Evolutionary conservation across 2,797 vertebrate genomes (phyloP).

Genomic region (Squalus acanthias): DNA sequence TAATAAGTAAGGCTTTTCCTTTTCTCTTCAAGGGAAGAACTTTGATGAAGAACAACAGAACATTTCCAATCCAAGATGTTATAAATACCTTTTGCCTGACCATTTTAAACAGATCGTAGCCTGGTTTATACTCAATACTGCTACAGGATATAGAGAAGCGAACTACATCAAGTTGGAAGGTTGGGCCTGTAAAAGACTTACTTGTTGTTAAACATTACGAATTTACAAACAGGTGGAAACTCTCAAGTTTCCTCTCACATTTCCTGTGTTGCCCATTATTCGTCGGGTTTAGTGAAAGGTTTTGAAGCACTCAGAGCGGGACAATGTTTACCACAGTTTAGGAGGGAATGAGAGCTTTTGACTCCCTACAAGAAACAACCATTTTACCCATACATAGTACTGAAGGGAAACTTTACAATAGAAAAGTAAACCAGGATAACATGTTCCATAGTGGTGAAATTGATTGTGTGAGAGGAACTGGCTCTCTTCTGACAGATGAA

Average conservation of each 20-base stretch:
- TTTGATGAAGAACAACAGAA: neutral
- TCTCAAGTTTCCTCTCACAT: neutral
- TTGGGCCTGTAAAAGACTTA: neutral
- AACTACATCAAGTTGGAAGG: neutral
- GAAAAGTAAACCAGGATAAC: neutral
- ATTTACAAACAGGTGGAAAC: neutral
- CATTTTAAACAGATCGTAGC: neutral
- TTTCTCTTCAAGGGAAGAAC: neutral
- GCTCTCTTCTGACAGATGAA: neutral
- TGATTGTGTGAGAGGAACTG: neutral
- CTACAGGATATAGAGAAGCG: neutral
- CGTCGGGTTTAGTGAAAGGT: neutral
- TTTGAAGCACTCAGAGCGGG: too few species aligned
- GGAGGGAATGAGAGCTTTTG: neutral
- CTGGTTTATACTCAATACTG: neutral
- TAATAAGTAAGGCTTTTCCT: neutral
- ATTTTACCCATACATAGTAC: neutral
- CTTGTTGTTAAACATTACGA: neutral
- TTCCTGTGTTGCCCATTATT: neutral
- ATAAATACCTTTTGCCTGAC: neutral
- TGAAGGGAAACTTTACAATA: neutral
- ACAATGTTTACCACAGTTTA: too few species aligned
- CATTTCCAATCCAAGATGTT: neutral
- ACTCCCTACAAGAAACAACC: too few species aligned
- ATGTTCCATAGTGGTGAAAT: neutral